These are phyloP conservation scores for Rhagium mordax DNA, from an alignment of 2,888 invertebrate genomes.

Conservation along the genomic window DNA sequence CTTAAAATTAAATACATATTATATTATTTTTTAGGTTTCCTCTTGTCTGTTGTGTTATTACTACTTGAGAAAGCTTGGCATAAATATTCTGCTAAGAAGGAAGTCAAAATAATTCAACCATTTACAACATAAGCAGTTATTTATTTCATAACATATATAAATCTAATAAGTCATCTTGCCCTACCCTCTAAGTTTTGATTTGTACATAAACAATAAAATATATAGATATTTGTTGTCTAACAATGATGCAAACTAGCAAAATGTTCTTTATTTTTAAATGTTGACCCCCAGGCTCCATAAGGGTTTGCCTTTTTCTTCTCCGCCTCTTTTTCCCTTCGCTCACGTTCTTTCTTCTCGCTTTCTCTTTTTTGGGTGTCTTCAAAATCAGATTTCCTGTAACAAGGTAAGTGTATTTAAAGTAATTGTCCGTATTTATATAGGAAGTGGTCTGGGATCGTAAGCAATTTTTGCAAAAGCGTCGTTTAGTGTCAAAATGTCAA, in stretches of 20 bases:
- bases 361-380: constrained; percentile 62
- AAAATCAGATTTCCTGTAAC: constrained; percentile 61
- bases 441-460: too few species aligned
- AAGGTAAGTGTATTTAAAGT: not conserved
- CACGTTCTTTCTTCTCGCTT: constrained; percentile 40
- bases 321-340: constrained; percentile 50
- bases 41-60: constrained; percentile 69
- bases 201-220: not conserved
- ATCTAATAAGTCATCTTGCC: not conserved
- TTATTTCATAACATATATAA: not conserved
- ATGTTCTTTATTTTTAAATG: constrained; percentile 82
- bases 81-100: constrained; percentile 66
- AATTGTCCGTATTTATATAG: too few species aligned
- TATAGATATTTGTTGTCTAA: constrained; percentile 49
- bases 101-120: constrained; percentile 72
- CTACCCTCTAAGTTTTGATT: not conserved
- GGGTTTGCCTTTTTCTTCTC: constrained; percentile 60
- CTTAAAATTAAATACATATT: too few species aligned
- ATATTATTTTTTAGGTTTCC: constrained; percentile 69
- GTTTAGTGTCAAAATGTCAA: too few species aligned
- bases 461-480: too few species aligned
- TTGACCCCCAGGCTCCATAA: constrained; percentile 80
- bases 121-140: constrained; percentile 62
- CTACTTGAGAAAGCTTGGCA: constrained; percentile 71
- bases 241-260: constrained; percentile 82